Percentiles rank a stretch among this genome's conserved stretches.
Conservation (phyloP, 2,888 invertebrate genomes). For the Chymomyza caudatula region DNA sequence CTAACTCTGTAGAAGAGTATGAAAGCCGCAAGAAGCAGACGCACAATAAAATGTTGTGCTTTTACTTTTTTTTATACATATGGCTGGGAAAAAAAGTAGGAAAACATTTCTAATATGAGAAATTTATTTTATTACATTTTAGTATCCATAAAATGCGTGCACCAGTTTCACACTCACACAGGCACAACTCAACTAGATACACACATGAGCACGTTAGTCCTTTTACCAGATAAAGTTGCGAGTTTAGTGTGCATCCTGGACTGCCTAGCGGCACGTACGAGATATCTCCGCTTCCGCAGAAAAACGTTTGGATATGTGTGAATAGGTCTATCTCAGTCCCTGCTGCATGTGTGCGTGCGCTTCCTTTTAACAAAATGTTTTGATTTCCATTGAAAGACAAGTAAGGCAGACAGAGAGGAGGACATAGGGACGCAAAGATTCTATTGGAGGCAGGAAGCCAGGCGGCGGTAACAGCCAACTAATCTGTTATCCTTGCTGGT, state of each 20-base stretch:
- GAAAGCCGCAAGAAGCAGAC: not conserved
- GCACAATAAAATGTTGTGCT: not conserved
- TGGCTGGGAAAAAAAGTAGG: conserved; percentile 23
- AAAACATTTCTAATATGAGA: conserved; percentile 67
- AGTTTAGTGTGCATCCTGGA: conserved; percentile 44
- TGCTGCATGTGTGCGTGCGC: conserved; percentile 27
- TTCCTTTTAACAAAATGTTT: conserved; percentile 71
- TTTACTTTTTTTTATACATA: conserved; percentile 25
- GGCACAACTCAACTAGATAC: not conserved
- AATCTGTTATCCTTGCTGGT: conserved; percentile 60
- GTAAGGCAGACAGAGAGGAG: not conserved
- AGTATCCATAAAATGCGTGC: conserved; percentile 63
- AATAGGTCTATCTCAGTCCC: conserved; percentile 43
- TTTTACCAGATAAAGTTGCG: conserved; percentile 43
- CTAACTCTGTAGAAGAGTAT: not conserved
- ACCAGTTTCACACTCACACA: conserved; percentile 12
- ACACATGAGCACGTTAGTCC: not conserved
- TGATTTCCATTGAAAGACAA: conserved; percentile 62
- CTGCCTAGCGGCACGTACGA: conserved; percentile 47
- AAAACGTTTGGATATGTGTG: conserved; percentile 65
- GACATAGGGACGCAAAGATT: not conserved
- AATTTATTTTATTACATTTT: conserved; percentile 71
- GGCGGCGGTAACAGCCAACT: conserved; percentile 45
- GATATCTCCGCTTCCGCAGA: conserved; percentile 69
- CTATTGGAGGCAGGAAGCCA: conserved; percentile 5